Evolutionary conservation across 2,888 invertebrate species (phyloP).

Genomic region (Eutolmus rufibarbis): DNA sequence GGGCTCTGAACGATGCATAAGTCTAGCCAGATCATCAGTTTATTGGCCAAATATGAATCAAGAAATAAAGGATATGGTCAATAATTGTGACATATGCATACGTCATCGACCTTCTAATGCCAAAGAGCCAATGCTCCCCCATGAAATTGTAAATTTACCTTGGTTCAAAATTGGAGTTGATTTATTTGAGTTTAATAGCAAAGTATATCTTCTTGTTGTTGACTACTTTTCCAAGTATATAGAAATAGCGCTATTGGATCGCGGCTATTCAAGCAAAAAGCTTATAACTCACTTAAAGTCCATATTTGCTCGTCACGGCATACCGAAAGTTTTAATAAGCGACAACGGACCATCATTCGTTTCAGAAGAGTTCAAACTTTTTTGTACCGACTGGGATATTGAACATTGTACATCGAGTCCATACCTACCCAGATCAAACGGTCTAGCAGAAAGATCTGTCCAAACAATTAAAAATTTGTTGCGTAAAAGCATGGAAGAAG

Average conservation of each 20-base stretch:
- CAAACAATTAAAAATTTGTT: neutral
- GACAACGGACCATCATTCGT: neutral
- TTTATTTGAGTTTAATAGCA: neutral
- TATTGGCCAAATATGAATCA: constrained; percentile 47
- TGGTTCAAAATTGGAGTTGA: constrained; percentile 42
- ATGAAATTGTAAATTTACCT: constrained; percentile 34
- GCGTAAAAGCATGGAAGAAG: neutral
- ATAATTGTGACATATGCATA: constrained; percentile 47
- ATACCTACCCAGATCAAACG: neutral
- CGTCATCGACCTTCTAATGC: constrained; percentile 41
- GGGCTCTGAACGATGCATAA: constrained; percentile 42
- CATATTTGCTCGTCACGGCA: neutral
- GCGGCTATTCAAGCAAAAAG: neutral
- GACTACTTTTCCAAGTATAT: neutral
- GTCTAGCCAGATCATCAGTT: constrained; percentile 32
- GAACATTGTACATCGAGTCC: too few species aligned
- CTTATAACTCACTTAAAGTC: neutral
- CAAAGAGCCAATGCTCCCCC: constrained; percentile 38
- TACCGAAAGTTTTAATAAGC: neutral
- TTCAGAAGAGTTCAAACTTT: too few species aligned
- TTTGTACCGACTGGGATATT: too few species aligned
- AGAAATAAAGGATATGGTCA: constrained; percentile 44
- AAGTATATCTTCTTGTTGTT: too few species aligned
- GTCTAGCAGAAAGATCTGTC: neutral
- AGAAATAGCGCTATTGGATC: neutral